Evolutionary conservation across 2,113 vertebrate species (phyloP).

Genomic region (Lates calcarifer): DNA sequence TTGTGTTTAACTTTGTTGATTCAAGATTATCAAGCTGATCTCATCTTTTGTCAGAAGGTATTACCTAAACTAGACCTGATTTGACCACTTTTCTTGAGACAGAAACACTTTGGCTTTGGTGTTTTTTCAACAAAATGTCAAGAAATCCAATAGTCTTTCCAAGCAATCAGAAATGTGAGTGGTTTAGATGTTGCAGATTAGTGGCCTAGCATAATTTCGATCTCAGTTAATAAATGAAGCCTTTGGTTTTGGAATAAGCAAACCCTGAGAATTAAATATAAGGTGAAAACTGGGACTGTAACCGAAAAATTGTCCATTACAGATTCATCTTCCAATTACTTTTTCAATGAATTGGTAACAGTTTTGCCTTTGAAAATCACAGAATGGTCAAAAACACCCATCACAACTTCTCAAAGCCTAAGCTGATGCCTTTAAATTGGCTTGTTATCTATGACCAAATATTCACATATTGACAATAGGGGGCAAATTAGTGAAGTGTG

Average conservation of each 20-base stretch:
- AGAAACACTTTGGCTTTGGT: background rate
- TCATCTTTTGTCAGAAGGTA: background rate
- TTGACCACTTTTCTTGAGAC: background rate
- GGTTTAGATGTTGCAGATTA: too few species aligned
- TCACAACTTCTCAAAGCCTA: too few species aligned
- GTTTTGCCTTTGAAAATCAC: too few species aligned
- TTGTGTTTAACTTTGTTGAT: background rate
- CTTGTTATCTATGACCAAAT: background rate
- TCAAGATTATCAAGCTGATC: background rate
- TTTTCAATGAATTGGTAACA: too few species aligned
- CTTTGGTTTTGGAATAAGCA: background rate
- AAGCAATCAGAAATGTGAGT: background rate
- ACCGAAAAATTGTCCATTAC: background rate
- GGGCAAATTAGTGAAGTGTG: too few species aligned
- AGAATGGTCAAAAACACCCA: background rate
- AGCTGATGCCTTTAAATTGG: background rate
- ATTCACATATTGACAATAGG: too few species aligned
- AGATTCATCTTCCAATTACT: too few species aligned
- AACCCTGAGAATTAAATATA: background rate
- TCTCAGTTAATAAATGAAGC: background rate
- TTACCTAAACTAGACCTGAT: background rate
- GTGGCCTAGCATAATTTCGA: background rate
- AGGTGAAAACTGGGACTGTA: background rate
- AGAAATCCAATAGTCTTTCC: background rate
- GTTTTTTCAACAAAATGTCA: background rate